Conservation (phyloP, 1,140 invertebrate species). For the Caenorhabditis inopinata region DNA sequence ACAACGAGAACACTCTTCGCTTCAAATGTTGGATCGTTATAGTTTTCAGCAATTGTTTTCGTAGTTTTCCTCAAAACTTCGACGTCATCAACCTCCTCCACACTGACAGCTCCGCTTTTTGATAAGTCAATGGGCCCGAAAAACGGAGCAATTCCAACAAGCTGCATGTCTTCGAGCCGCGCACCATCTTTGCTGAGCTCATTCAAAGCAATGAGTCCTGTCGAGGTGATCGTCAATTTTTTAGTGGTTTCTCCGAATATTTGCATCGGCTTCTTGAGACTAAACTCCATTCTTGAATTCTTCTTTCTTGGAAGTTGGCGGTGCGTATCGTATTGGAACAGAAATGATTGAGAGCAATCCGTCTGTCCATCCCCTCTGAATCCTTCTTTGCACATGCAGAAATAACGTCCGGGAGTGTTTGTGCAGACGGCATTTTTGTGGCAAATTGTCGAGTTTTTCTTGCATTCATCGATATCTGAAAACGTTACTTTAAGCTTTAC, state of each 20-base stretch:
- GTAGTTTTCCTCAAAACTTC: slow-evolving; percentile 53
- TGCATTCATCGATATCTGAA: slow-evolving; percentile 85
- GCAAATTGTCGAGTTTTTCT: slow-evolving; percentile 76
- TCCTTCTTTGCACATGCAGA: slow-evolving; percentile 77
- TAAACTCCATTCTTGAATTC: slow-evolving; percentile 57
- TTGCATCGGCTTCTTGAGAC: slow-evolving; percentile 57
- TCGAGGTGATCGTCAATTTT: slow-evolving; percentile 58
- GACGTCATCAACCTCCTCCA: slow-evolving; percentile 57
- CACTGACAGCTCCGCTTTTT: slow-evolving; percentile 51
- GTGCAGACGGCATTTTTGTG: slow-evolving; percentile 82
- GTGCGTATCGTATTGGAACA: slow-evolving; percentile 55
- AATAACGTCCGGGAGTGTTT: slow-evolving; percentile 86
- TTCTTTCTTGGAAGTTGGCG: slow-evolving; percentile 56
- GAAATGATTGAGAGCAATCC: slow-evolving; percentile 60
- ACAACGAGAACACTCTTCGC: slow-evolving; percentile 57
- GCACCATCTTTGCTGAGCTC: slow-evolving; percentile 40
- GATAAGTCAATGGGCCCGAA: slow-evolving; percentile 62
- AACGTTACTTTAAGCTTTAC: slow-evolving; percentile 36
- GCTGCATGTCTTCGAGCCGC: slow-evolving; percentile 57
- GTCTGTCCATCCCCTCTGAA: slow-evolving; percentile 55
- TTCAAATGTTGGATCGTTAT: slow-evolving; percentile 44
- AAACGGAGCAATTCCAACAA: slow-evolving; percentile 61
- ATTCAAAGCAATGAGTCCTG: slow-evolving; percentile 59
- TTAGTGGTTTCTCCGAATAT: slow-evolving; percentile 57
- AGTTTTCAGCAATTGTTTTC: slow-evolving; percentile 53